phyloP scores from a whole-genome alignment of 2,113 vertebrate species.

The Etheostoma cragini region DNA sequence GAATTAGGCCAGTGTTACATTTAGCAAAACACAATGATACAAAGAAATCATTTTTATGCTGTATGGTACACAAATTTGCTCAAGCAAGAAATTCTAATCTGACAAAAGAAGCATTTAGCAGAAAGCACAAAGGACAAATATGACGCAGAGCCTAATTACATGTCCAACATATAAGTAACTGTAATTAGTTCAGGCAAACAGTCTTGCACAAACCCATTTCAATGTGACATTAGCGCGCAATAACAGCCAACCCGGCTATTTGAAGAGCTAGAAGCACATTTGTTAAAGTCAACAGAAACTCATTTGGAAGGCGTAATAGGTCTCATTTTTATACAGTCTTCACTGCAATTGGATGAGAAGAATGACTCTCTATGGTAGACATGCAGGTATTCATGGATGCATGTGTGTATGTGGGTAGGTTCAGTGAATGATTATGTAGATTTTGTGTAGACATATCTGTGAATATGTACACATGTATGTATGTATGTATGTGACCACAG shows the following conservation, averaged over 20 bases:
- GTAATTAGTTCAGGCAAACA: not conserved
- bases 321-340: conserved; percentile 20
- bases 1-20: not conserved
- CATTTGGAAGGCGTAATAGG: not conserved
- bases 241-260: not conserved
- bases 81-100: not conserved
- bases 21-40: not conserved
- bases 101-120: not conserved
- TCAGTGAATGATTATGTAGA: not conserved
- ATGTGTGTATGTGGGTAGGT: not conserved
- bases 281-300: conserved; percentile 11
- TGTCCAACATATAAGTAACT: too few species aligned
- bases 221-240: not conserved
- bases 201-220: not conserved
- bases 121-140: not conserved
- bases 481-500: conserved; percentile 9
- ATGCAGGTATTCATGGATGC: not conserved
- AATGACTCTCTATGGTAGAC: not conserved
- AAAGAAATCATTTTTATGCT: not conserved
- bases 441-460: not conserved
- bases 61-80: not conserved
- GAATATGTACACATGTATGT: not conserved
- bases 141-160: not conserved
- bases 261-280: not conserved
- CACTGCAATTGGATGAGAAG: conserved; percentile 1